A percentile compares a stretch with the other conserved stretches of the same genome.
Evolutionary conservation across 2,113 vertebrate genomes (phyloP).

Genomic region (Catharus fuscescens): DNA sequence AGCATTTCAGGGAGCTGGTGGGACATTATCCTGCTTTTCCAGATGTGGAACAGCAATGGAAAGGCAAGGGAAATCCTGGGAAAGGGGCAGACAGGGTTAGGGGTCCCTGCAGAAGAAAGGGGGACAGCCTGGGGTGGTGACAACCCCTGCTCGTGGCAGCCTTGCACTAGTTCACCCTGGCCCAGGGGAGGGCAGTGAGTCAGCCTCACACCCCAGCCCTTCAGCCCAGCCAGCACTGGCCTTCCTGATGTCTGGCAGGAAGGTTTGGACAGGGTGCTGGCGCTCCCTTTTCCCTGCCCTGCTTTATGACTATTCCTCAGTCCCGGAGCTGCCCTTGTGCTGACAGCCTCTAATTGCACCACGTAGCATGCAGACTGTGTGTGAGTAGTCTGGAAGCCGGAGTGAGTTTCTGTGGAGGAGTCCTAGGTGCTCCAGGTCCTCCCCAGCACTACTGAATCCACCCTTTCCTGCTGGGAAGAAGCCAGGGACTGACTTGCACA

Average conservation of each 20-base stretch:
- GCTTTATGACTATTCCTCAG: background rate
- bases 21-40: background rate
- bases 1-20: background rate
- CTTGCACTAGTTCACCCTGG: background rate
- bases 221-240: rapidly evolving
- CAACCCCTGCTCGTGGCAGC: rapidly evolving
- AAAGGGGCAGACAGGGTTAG: background rate
- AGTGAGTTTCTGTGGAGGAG: background rate
- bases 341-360: rapidly evolving
- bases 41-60: rapidly evolving
- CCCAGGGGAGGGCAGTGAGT: background rate
- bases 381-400: rapidly evolving
- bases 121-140: background rate
- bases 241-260: background rate
- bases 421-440: rapidly evolving
- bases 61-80: background rate
- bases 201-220: background rate
- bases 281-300: background rate
- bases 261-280: background rate
- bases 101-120: background rate
- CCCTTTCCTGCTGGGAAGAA: background rate
- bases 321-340: rapidly evolving
- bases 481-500: background rate
- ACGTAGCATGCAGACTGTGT: background rate
- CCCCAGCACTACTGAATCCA: background rate